A percentile compares a stretch with the other conserved stretches of the same genome.
These are phyloP conservation scores for Hydractinia symbiolongicarpus DNA, from an alignment of 30 jellyfish, hydroid and myxozoan genomes.

Conservation along the genomic window DNA sequence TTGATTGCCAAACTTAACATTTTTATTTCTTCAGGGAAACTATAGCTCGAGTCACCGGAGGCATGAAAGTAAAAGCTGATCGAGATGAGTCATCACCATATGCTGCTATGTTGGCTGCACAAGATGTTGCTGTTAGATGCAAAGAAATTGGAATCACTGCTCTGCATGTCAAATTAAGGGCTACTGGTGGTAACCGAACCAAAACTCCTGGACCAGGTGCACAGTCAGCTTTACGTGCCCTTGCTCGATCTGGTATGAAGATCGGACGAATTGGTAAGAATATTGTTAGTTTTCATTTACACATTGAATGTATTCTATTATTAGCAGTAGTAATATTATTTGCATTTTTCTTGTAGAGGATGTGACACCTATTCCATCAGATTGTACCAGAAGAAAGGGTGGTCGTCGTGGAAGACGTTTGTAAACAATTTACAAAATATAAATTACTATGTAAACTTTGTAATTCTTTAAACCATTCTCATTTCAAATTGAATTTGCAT, in stretches of 20 bases:
- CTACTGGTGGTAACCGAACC: slow-evolving; percentile 99
- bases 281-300: not conserved
- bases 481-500: no score
- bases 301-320: not conserved
- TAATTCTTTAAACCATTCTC: no score
- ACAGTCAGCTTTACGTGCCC: slow-evolving; percentile 99
- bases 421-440: slow-evolving; percentile 27
- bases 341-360: slow-evolving; percentile 72
- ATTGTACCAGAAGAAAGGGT: slow-evolving; percentile 99
- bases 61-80: slow-evolving; percentile 99
- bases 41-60: slow-evolving; percentile 97
- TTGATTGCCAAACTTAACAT: not conserved
- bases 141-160: slow-evolving; percentile 99
- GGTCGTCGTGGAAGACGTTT: slow-evolving; percentile 99
- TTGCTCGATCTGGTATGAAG: slow-evolving; percentile 99
- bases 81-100: slow-evolving; percentile 99
- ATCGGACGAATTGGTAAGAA: slow-evolving; percentile 96
- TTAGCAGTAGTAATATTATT: not conserved
- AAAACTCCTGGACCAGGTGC: slow-evolving; percentile 99
- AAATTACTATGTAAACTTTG: no score
- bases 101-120: slow-evolving; percentile 99
- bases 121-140: slow-evolving; percentile 99
- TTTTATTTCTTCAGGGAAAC: slow-evolving; percentile 70
- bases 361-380: slow-evolving; percentile 99
- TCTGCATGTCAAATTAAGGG: slow-evolving; percentile 94